A percentile compares a stretch with the other conserved stretches of the same genome.
Conservation (phyloP, 2,797 vertebrate species). For the Coreius guichenoti region DNA sequence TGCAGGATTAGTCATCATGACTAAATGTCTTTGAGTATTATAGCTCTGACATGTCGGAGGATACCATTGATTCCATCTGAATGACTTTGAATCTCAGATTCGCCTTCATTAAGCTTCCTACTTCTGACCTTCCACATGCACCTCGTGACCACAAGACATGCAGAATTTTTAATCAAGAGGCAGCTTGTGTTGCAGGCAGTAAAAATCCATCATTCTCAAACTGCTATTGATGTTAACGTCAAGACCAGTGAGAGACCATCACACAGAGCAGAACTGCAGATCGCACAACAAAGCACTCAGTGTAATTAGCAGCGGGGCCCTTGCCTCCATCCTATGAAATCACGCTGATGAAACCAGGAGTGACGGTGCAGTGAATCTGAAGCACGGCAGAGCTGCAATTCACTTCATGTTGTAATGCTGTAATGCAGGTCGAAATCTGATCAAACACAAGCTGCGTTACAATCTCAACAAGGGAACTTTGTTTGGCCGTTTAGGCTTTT, state of each 20-base stretch:
- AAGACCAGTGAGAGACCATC: conserved; percentile 72
- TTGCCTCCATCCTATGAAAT: conserved; percentile 60
- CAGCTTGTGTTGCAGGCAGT: conserved; percentile 60
- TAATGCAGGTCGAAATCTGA: conserved; percentile 14
- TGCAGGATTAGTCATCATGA: conserved; percentile 53
- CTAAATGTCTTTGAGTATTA: conserved; percentile 29
- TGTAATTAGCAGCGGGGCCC: conserved; percentile 73
- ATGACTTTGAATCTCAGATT: neutral
- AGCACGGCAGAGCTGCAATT: conserved; percentile 40
- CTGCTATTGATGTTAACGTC: conserved; percentile 80
- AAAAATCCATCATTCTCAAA: conserved; percentile 79
- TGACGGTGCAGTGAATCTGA: conserved; percentile 43
- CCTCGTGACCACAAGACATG: conserved; percentile 54
- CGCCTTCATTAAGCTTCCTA: conserved; percentile 11
- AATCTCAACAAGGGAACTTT: conserved; percentile 20
- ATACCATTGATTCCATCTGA: conserved; percentile 33
- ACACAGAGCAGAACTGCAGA: conserved; percentile 68
- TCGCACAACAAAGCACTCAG: conserved; percentile 76
- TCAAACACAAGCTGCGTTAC: conserved; percentile 39
- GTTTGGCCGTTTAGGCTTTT: neutral
- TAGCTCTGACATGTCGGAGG: conserved; percentile 40
- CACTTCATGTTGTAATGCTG: conserved; percentile 39
- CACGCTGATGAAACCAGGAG: conserved; percentile 60
- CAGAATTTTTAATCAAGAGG: conserved; percentile 69
- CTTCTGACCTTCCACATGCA: conserved; percentile 44